Base-by-base conservation (phyloP, 2,113 vertebrate species). In the Pimephales promelas region DNA sequence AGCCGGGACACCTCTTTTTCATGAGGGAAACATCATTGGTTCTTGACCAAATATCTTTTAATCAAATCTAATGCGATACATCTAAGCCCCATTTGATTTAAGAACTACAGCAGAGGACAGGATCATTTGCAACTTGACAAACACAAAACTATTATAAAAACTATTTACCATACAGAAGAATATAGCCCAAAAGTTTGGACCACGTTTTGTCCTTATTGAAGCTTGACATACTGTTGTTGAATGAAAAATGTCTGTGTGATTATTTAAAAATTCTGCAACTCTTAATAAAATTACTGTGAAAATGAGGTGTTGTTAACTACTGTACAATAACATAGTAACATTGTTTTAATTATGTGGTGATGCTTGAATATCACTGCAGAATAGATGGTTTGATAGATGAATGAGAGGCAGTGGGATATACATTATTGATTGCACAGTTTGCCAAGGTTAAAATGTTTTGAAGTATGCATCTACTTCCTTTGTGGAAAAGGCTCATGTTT, bases 401-500 rank as follows among this genome's bases (percentile, higher is more conserved):
- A 66, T 49, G 61, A 5, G 31, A 68, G 64, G 64, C 47, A 54
- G 22, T 24, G 79, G 45, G 79, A 81, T 36, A 68, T 56, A 70
- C 10, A 81, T 28, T 56, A 81, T 56, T 81, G 64, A 81, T 81
- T 56, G 47, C 79, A 31, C 24, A 70, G 61, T 78, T 54, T 70
- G 45, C 61, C 73, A 77, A 76, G 82, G 73, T 66, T 66, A 83
- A 56, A 84, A 26, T 68, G 62, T 56, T 78, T 36, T 54, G 20
- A 54, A 64, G 13, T 7, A 70, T 81, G 79, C 79, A 54, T 81
- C 28, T 34, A 80, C 47, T 36, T 83, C 82, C 57, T 75, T 36
- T 74, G 57, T 62, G 56, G 43, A 59, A 75, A 62, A 57, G 40
- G 26, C 28, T 62, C 43, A 47, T 36, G 43, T 77, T 68, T 68